A percentile compares a stretch with the other conserved stretches of the same genome.
phyloP scores from a whole-genome alignment of 2,797 vertebrate species.

The Passerculus sandwichensis region DNA sequence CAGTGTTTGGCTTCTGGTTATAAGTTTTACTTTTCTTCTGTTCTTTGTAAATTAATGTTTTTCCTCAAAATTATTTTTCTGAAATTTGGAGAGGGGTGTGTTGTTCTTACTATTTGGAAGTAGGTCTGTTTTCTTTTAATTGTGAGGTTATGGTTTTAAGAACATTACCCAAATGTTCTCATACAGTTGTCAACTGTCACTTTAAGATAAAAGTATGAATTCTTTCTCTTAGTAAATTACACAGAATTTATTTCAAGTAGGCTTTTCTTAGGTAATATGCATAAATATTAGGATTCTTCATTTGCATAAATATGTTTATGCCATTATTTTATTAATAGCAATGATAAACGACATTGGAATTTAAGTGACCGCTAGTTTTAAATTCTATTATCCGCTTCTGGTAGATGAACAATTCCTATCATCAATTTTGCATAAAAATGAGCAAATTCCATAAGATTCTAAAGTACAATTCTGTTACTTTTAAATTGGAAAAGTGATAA shows the following conservation, averaged over 20 bases:
- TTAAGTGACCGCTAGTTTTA: neutral
- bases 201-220: neutral
- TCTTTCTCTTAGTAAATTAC: neutral
- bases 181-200: neutral
- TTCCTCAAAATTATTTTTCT: neutral
- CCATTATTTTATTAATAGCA: neutral
- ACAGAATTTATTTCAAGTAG: neutral
- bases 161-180: neutral
- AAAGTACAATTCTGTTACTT: neutral
- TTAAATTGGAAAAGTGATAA: neutral
- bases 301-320: neutral
- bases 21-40: neutral
- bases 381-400: rapidly evolving
- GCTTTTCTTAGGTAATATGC: neutral
- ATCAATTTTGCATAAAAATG: neutral
- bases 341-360: neutral
- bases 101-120: neutral
- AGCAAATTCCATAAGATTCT: neutral
- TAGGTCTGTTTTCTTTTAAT: neutral
- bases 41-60: neutral
- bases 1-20: neutral
- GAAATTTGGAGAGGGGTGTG: neutral
- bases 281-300: neutral
- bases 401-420: neutral
- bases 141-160: neutral